These are phyloP conservation scores for Phocoena sinus DNA, from an alignment of 2,113 vertebrate species.

Conservation along the genomic window DNA sequence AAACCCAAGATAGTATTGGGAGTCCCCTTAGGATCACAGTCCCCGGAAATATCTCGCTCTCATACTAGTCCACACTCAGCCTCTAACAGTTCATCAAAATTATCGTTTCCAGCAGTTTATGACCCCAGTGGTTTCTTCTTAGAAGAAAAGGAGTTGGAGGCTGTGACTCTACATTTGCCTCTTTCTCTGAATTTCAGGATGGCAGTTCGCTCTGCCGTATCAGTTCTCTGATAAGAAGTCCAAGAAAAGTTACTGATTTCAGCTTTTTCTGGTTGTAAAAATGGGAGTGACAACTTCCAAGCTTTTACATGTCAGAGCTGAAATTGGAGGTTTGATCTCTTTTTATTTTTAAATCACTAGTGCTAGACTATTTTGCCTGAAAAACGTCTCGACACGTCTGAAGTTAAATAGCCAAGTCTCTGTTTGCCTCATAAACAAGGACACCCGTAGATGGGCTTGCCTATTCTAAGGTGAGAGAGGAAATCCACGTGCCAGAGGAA, in stretches of 20 bases:
- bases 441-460: slow-evolving; percentile 15
- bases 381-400: neutral
- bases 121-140: neutral
- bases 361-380: slow-evolving; percentile 11
- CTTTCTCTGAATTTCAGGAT: neutral
- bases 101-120: neutral
- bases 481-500: slow-evolving; percentile 68
- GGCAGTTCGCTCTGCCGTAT: neutral
- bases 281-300: neutral
- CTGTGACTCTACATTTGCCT: neutral
- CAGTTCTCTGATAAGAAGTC: neutral
- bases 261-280: neutral
- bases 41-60: neutral
- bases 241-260: neutral
- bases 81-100: neutral
- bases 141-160: neutral
- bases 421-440: slow-evolving; percentile 3
- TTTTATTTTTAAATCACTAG: slow-evolving; percentile 47
- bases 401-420: slow-evolving; percentile 26
- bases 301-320: neutral
- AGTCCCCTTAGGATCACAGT: neutral
- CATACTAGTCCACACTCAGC: neutral
- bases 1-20: neutral
- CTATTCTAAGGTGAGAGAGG: slow-evolving; percentile 13
- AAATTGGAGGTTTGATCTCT: neutral